Evolutionary conservation across 1,140 invertebrate species (phyloP).

Genomic region (Battus philenor): DNA sequence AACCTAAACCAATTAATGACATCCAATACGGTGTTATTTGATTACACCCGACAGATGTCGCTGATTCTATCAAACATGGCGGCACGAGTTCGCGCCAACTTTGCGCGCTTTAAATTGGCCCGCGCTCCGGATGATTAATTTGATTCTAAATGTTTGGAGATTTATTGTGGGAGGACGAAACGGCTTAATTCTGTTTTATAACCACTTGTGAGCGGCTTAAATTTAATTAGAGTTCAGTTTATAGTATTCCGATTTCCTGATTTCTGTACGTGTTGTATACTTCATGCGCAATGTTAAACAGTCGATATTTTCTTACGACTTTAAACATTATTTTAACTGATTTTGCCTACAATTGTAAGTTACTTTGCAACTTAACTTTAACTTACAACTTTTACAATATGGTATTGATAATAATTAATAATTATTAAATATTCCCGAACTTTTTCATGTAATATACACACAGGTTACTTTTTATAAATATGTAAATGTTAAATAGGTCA

Average conservation of each 20-base stretch:
- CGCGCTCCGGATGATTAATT: constrained; percentile 46
- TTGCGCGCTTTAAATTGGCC: constrained; percentile 38
- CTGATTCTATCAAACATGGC: constrained; percentile 59
- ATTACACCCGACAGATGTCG: constrained; percentile 62
- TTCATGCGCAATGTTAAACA: too few relatives aligned
- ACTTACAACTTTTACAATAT: too few relatives aligned
- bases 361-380: too few relatives aligned
- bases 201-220: constrained; percentile 19
- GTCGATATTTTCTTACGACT: too few relatives aligned
- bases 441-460: too few relatives aligned
- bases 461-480: too few relatives aligned
- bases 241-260: constrained; percentile 1
- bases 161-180: constrained; percentile 48
- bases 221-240: constrained; percentile 18
- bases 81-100: constrained; percentile 37
- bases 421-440: too few relatives aligned
- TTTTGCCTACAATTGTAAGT: too few relatives aligned
- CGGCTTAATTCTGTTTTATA: constrained; percentile 31
- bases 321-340: too few relatives aligned
- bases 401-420: too few relatives aligned
- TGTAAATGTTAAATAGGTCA: too few relatives aligned
- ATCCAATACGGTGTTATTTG: constrained; percentile 57
- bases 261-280: too few relatives aligned
- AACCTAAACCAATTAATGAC: constrained; percentile 56
- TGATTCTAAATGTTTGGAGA: constrained; percentile 56